phyloP scores from a whole-genome alignment of 92 coral and sea anemone species.

The Phenganax stokvisi region DNA sequence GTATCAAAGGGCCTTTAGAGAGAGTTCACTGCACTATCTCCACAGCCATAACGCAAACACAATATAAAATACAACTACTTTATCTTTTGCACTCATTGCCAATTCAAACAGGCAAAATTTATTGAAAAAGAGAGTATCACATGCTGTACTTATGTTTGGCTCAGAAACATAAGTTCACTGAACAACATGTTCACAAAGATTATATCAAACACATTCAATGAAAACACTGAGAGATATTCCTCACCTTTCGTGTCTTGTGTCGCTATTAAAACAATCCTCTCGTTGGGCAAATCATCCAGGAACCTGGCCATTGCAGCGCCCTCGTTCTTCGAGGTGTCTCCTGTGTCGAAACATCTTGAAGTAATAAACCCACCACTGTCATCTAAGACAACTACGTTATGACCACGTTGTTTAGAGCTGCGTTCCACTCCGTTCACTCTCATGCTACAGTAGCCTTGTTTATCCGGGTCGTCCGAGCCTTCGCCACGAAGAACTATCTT shows the following conservation, averaged over 20 bases:
- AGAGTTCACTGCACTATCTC: too few relatives aligned
- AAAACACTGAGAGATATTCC: neutral
- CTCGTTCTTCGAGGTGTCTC: constrained; percentile 89
- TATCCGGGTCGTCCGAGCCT: constrained; percentile 94
- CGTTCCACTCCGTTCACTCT: constrained; percentile 92
- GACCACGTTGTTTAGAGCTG: constrained; percentile 89
- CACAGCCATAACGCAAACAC: too few relatives aligned
- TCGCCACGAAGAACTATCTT: constrained; percentile 76
- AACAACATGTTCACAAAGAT: too few relatives aligned
- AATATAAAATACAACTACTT: too few relatives aligned
- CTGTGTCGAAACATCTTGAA: constrained; percentile 91
- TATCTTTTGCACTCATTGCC: too few relatives aligned
- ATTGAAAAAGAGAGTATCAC: too few relatives aligned
- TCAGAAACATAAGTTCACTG: too few relatives aligned
- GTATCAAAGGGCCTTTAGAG: too few relatives aligned
- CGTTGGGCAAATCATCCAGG: constrained; percentile 78
- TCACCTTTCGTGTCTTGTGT: constrained; percentile 96
- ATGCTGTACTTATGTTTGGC: too few relatives aligned
- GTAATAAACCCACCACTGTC: constrained; percentile 81
- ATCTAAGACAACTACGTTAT: constrained; percentile 83
- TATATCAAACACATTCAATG: neutral
- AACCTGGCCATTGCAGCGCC: constrained; percentile 84
- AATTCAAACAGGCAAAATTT: too few relatives aligned
- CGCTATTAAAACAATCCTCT: constrained; percentile 83
- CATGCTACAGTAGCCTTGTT: constrained; percentile 82